Conservation (phyloP, 2,113 vertebrate genomes). For the Benitochromis conjunctus region DNA sequence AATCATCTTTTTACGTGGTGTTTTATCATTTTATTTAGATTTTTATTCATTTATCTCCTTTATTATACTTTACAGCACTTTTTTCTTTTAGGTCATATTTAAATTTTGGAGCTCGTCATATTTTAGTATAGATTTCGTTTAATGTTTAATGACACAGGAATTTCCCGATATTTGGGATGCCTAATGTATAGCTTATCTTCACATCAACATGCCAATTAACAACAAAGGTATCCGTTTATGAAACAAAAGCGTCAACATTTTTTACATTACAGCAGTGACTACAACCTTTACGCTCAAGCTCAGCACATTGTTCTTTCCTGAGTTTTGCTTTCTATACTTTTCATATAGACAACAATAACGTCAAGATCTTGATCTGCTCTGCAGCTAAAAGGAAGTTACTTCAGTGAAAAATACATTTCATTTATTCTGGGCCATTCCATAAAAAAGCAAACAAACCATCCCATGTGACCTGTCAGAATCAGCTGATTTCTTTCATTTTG, state of each 20-base stretch:
- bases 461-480: not conserved
- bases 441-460: not conserved
- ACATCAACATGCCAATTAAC: not conserved
- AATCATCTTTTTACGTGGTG: accelerated
- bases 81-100: not conserved
- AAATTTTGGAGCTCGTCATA: not conserved
- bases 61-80: not conserved
- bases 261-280: not conserved
- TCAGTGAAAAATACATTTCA: not conserved
- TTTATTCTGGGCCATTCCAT: not conserved
- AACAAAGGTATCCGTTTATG: not conserved
- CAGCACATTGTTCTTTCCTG: not conserved
- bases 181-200: not conserved
- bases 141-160: not conserved
- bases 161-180: not conserved
- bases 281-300: not conserved
- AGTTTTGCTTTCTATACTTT: not conserved
- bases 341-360: not conserved
- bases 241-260: not conserved
- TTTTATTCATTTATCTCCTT: not conserved
- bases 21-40: not conserved
- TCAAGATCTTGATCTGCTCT: not conserved
- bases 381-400: not conserved
- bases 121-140: not conserved
- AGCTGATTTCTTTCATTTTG: not conserved